Evolutionary conservation across 2,888 invertebrate species (phyloP).

Genomic region (Sipunculus nudus): DNA sequence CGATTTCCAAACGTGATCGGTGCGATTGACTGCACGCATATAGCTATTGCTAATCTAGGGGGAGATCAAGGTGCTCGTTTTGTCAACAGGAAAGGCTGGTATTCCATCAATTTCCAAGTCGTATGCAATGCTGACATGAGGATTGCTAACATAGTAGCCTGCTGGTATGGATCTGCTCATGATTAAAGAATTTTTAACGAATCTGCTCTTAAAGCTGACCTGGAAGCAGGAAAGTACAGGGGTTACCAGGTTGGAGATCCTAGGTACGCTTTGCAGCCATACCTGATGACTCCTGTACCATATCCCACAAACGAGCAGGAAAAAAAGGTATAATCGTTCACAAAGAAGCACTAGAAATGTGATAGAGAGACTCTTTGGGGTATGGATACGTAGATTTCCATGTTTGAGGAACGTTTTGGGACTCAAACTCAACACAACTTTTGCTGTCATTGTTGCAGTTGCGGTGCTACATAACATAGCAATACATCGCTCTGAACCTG

Average conservation of each 20-base stretch:
- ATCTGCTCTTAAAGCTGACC: neutral
- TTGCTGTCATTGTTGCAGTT: neutral
- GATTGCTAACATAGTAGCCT: neutral
- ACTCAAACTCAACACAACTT: neutral
- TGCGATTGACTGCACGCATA: neutral
- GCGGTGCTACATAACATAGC: neutral
- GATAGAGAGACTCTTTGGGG: neutral
- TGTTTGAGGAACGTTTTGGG: neutral
- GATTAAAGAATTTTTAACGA: neutral
- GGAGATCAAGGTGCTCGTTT: neutral
- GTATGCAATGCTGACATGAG: neutral
- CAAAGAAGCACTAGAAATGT: neutral
- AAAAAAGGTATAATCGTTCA: neutral
- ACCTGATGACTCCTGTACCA: neutral
- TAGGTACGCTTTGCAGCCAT: neutral
- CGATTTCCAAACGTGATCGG: neutral
- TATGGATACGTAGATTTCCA: neutral
- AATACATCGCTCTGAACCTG: no score
- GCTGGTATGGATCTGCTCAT: neutral
- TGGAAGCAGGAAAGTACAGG: neutral
- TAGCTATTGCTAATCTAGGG: neutral
- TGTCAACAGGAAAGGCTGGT: neutral
- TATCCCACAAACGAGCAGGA: neutral
- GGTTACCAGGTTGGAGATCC: neutral
- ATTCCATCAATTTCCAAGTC: neutral